Evolutionary conservation across 2,888 invertebrate species (phyloP).

Genomic region (Acanthosoma haemorrhoidale): DNA sequence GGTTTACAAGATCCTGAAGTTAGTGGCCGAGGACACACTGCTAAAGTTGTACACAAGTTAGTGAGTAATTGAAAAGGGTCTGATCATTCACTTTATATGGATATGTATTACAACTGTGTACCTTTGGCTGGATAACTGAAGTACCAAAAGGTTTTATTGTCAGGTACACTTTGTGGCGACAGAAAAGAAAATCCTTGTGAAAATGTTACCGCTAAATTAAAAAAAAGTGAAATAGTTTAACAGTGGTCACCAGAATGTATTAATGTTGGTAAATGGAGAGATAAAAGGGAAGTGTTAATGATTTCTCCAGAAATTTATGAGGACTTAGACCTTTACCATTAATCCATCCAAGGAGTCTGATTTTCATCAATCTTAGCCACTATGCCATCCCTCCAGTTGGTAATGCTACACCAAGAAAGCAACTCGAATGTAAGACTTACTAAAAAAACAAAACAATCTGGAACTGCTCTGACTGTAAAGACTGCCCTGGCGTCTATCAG

Average conservation of each 20-base stretch:
- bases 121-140: constrained; percentile 42
- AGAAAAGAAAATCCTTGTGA: constrained; percentile 39
- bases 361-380: neutral
- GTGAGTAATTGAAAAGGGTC: constrained; percentile 42
- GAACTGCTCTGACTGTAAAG: neutral
- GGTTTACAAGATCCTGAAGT: constrained; percentile 35
- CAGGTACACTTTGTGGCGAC: constrained; percentile 43
- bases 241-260: neutral
- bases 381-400: neutral
- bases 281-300: neutral
- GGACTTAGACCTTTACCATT: no score
- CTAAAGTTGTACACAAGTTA: constrained; percentile 43
- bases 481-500: neutral
- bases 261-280: constrained; percentile 18
- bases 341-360: no score
- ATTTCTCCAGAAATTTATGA: neutral
- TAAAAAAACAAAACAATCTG: neutral
- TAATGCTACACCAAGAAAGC: neutral
- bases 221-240: constrained; percentile 13
- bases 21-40: neutral
- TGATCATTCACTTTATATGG: constrained; percentile 44
- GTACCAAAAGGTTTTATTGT: constrained; percentile 42
- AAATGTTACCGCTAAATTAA: constrained; percentile 39
- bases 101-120: constrained; percentile 44
- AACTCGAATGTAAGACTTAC: neutral